A percentile compares a stretch with the other conserved stretches of the same genome.
phyloP scores from a whole-genome alignment of 2,797 vertebrate species.

The Poeciliopsis infans region DNA sequence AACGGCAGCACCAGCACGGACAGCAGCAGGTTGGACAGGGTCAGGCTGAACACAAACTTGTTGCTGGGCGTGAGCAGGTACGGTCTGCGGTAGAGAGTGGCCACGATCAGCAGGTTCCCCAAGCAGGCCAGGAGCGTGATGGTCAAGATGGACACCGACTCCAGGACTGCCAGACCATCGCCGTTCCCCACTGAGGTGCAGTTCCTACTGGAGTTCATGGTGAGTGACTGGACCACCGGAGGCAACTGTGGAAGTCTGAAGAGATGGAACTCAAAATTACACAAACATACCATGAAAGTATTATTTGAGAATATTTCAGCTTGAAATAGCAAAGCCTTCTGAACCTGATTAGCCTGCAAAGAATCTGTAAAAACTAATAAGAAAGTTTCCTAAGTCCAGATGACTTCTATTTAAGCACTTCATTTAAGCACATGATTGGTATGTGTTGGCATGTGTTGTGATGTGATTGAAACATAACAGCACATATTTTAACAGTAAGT shows the following conservation, averaged over 20 bases:
- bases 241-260: slow-evolving; percentile 77
- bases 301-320: neutral
- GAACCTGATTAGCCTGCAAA: neutral
- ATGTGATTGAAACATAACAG: neutral
- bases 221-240: slow-evolving; percentile 67
- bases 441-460: neutral
- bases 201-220: slow-evolving; percentile 89
- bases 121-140: slow-evolving; percentile 91
- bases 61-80: slow-evolving; percentile 98
- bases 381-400: neutral
- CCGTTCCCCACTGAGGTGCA: slow-evolving; percentile 79
- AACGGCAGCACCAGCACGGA: slow-evolving; percentile 93
- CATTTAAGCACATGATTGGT: no score
- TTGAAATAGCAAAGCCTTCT: neutral
- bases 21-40: slow-evolving; percentile 93
- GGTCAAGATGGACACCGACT: slow-evolving; percentile 89
- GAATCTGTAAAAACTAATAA: neutral
- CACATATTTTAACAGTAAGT: neutral
- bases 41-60: slow-evolving; percentile 99
- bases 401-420: neutral
- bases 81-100: slow-evolving; percentile 92
- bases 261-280: slow-evolving; percentile 21
- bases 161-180: slow-evolving; percentile 78
- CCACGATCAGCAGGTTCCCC: slow-evolving; percentile 92
- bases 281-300: neutral